A percentile compares a stretch with the other conserved stretches of the same genome.
Conservation (phyloP, 2,797 vertebrate species). For the Menidia menidia region DNA sequence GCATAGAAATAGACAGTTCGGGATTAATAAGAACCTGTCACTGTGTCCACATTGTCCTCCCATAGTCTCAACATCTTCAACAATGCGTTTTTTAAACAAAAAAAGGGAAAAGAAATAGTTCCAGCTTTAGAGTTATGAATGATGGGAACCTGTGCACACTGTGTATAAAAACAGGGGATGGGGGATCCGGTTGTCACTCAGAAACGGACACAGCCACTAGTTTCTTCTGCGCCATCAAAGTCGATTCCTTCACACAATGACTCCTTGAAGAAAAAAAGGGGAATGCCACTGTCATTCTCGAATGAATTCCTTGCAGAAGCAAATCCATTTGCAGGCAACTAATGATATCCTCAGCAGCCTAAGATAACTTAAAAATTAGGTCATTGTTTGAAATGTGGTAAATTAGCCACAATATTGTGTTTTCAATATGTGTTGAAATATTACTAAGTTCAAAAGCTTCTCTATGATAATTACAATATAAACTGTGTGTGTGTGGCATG, state of each 20-base stretch:
- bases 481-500: not conserved
- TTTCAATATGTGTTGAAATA: conserved; percentile 17
- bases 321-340: conserved; percentile 17
- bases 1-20: conserved; percentile 14
- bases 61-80: not conserved
- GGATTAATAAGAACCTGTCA: conserved; percentile 13
- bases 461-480: not conserved
- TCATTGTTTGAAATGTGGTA: conserved; percentile 24
- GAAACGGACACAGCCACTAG: conserved; percentile 80
- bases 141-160: not conserved
- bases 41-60: conserved; percentile 2
- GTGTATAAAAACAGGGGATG: conserved; percentile 2
- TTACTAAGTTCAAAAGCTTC: conserved; percentile 15
- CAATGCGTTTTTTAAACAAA: not conserved
- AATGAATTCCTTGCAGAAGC: conserved; percentile 15
- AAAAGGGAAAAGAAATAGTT: not conserved
- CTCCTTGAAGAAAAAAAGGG: conserved; percentile 70
- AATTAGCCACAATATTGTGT: conserved; percentile 12
- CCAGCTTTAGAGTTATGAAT: conserved; percentile 8
- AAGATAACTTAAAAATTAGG: conserved; percentile 24
- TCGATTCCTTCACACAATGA: conserved; percentile 83
- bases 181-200: conserved; percentile 69
- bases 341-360: conserved; percentile 16
- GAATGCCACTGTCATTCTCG: conserved; percentile 24
- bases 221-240: conserved; percentile 81